Conservation (phyloP, 2,888 invertebrate species). For the Ischnus inquisitorius region DNA sequence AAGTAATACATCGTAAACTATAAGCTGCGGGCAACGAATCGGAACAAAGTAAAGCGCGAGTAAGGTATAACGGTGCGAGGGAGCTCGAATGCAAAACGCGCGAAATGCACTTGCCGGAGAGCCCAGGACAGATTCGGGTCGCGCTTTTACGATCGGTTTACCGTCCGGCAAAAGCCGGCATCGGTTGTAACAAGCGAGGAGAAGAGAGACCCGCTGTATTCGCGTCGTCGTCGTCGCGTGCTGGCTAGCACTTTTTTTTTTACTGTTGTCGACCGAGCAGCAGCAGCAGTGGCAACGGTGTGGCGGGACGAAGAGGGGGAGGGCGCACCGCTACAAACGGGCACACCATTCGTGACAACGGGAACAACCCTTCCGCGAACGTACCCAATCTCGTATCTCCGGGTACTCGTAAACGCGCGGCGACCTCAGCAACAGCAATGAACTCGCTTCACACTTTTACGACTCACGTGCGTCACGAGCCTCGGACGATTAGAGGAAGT, state of each 20-base stretch:
- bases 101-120: slow-evolving; percentile 54
- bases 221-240: slow-evolving; percentile 78
- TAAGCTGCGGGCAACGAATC: background rate
- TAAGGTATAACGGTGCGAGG: background rate
- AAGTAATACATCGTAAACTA: background rate
- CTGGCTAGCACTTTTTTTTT: slow-evolving; percentile 73
- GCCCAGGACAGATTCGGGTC: slow-evolving; percentile 81
- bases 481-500: slow-evolving; percentile 38
- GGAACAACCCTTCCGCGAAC: slow-evolving; percentile 82
- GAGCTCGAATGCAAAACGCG: slow-evolving; percentile 50
- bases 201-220: slow-evolving; percentile 43
- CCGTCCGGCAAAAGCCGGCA: slow-evolving; percentile 63
- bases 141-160: slow-evolving; percentile 79
- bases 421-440: slow-evolving; percentile 5
- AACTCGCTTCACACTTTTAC: slow-evolving; percentile 41
- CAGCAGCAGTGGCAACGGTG: slow-evolving; percentile 40
- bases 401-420: slow-evolving; percentile 81
- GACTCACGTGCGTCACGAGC: slow-evolving; percentile 55
- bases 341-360: slow-evolving; percentile 83
- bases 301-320: slow-evolving; percentile 12
- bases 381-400: slow-evolving; percentile 81
- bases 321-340: background rate
- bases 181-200: slow-evolving; percentile 56
- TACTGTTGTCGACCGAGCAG: slow-evolving; percentile 50
- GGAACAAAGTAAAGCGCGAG: slow-evolving; percentile 3